Evolutionary conservation across 1,140 invertebrate species (phyloP).

Genomic region (Lanistes nyassanus): DNA sequence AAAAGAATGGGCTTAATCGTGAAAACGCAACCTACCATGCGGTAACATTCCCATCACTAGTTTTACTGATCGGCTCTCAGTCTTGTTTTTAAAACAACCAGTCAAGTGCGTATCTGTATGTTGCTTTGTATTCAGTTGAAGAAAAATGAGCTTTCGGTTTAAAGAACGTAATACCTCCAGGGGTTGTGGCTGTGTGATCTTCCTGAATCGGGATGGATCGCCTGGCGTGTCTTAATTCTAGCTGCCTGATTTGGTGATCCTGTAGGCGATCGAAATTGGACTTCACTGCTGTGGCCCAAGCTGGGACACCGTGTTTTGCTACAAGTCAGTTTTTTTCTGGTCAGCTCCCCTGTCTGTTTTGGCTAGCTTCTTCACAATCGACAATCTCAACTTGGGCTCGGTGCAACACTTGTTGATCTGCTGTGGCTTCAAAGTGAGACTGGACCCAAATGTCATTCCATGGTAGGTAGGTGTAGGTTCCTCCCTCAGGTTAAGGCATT

Average conservation of each 20-base stretch:
- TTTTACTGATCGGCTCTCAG: too few relatives aligned
- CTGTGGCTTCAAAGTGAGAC: slow-evolving; percentile 15
- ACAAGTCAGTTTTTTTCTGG: background rate
- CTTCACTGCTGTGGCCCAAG: slow-evolving; percentile 7
- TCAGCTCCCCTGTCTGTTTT: slow-evolving; percentile 7
- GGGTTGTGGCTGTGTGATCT: background rate
- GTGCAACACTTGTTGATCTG: slow-evolving; percentile 13
- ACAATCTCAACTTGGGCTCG: slow-evolving; percentile 8
- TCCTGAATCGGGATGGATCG: slow-evolving; percentile 8
- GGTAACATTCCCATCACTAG: too few relatives aligned
- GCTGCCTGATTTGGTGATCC: slow-evolving; percentile 3
- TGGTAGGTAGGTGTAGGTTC: slow-evolving; percentile 15
- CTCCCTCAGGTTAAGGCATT: background rate
- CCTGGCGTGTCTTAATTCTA: slow-evolving; percentile 6
- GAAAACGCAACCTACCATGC: too few relatives aligned
- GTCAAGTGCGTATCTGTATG: too few relatives aligned
- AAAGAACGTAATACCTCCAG: too few relatives aligned
- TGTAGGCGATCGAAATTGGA: slow-evolving; percentile 4
- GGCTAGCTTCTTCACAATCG: slow-evolving; percentile 6
- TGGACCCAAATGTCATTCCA: slow-evolving; percentile 6
- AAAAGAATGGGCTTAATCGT: too few relatives aligned
- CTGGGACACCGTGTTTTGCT: slow-evolving; percentile 5
- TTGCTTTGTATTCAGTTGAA: too few relatives aligned
- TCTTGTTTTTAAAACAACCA: too few relatives aligned
- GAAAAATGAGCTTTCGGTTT: too few relatives aligned